A percentile compares a stretch with the other conserved stretches of the same genome.
These are phyloP conservation scores for Andrena cerasifolii DNA, from an alignment of 1,140 invertebrate genomes.

Conservation along the genomic window DNA sequence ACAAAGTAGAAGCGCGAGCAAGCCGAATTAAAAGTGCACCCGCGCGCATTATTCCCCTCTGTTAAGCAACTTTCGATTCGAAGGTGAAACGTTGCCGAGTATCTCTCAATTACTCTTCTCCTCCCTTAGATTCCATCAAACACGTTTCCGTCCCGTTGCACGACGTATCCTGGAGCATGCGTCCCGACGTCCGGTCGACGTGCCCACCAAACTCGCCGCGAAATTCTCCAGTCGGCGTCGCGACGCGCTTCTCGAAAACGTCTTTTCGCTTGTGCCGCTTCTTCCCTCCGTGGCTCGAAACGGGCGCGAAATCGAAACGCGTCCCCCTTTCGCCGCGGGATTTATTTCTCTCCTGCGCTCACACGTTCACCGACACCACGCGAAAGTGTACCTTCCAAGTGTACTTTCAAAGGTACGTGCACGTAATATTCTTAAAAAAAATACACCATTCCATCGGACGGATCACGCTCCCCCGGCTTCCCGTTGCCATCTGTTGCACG, in stretches of 20 bases:
- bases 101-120: neutral
- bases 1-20: neutral
- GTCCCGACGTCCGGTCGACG: constrained; percentile 35
- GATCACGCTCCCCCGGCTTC: too few relatives aligned
- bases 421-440: neutral
- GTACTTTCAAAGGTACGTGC: neutral
- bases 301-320: neutral
- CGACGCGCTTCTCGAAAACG: constrained; percentile 56
- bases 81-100: neutral
- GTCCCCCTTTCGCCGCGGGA: neutral
- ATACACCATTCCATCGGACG: too few relatives aligned
- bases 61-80: neutral
- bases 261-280: neutral
- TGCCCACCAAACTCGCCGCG: constrained; percentile 36
- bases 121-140: neutral
- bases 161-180: constrained; percentile 49
- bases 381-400: too few relatives aligned
- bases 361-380: neutral
- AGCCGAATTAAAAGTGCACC: neutral
- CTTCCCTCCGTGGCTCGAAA: neutral
- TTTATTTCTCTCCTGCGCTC: too few relatives aligned
- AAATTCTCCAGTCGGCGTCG: constrained; percentile 62
- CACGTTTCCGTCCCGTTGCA: neutral
- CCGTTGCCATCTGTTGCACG: constrained; percentile 1
- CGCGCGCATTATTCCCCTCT: neutral